Evolutionary conservation across 2,888 invertebrate genomes (phyloP).

Genomic region (Lacanobia oleracea): DNA sequence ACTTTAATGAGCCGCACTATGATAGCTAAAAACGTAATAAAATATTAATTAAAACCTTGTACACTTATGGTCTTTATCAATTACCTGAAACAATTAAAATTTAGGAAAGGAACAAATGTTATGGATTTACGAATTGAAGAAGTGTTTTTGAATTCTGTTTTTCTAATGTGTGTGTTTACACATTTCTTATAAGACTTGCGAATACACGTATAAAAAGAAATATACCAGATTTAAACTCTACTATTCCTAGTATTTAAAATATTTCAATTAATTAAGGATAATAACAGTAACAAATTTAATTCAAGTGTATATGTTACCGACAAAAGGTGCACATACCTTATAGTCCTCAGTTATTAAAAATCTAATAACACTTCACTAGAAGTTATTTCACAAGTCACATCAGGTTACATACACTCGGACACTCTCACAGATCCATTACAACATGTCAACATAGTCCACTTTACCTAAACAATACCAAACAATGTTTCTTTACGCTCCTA

Average conservation of each 20-base stretch:
- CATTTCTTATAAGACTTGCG: not conserved
- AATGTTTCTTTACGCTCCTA: slow-evolving; percentile 50
- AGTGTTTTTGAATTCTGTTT: not conserved
- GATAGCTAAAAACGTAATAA: not conserved
- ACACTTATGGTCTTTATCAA: not conserved
- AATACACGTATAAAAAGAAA: not conserved
- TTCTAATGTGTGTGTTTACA: not conserved
- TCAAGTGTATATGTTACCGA: slow-evolving; percentile 35
- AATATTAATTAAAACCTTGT: not conserved
- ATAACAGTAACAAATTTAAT: slow-evolving; percentile 20
- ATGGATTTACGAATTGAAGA: too few species aligned
- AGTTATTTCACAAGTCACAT: slow-evolving; percentile 72
- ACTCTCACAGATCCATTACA: slow-evolving; percentile 63
- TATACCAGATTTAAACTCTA: slow-evolving; percentile 3
- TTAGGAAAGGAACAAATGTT: too few species aligned
- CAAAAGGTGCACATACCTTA: slow-evolving; percentile 70
- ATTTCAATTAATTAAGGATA: not conserved
- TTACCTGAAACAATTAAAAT: not conserved
- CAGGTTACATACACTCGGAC: slow-evolving; percentile 63
- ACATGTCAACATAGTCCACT: slow-evolving; percentile 68
- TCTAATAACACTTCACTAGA: slow-evolving; percentile 64
- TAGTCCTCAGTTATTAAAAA: slow-evolving; percentile 64
- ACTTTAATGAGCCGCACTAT: not conserved
- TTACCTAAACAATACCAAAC: slow-evolving; percentile 62
- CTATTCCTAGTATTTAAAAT: not conserved